Evolutionary conservation across 2,888 invertebrate genomes (phyloP), one percentile per base, ranked within the genome.

Genomic region (Eumerus sabulonum): DNA sequence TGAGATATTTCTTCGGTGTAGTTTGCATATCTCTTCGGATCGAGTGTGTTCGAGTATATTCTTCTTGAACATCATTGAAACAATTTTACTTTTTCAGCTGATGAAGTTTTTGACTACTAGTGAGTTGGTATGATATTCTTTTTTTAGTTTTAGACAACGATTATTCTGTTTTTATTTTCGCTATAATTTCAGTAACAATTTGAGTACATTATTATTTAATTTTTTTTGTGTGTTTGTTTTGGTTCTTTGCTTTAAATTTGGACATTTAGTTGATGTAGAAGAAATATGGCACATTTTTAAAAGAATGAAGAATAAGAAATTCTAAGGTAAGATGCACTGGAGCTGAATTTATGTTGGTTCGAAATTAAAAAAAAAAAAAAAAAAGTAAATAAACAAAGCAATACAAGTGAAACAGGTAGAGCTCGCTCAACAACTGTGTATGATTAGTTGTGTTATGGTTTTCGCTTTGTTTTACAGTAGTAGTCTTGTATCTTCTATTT

Each of bases 111-210:
- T 48, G 63, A 50, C 68, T 19, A 70, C 68, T 70, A 74, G 68
- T 70, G 64, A 79, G 70, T 79, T 79, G 54, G 73, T 79, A 70
- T n/a, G n/a, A n/a, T 64, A 63, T 42, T 42, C 27, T 27, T 54
- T 45, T 7, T 66, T 63, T 40, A n/a, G 12, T 44, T 60, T 47
- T 56, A 59, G 54, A 54, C 50, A 40, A 40, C 9, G 45, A 63
- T 68, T 27, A 45, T 64, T 79, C 64, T 54, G 19, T 57, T 27
- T 79, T 79, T 50, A 79, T 79, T 79, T 79, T 79, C 27, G 79
- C 79, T 79, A 79, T 79, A 74, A 74, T 79, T 79, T 79, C 79
- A 79, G 79, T 79, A 72, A 67, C 62, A 67, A 63, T 59, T 53
- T 73, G n/a, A 40, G 40, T 53, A 18, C 40, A 57, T 51, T 27